Base-by-base conservation (phyloP, 2,888 invertebrate species). In the Agriotes lineatus region DNA sequence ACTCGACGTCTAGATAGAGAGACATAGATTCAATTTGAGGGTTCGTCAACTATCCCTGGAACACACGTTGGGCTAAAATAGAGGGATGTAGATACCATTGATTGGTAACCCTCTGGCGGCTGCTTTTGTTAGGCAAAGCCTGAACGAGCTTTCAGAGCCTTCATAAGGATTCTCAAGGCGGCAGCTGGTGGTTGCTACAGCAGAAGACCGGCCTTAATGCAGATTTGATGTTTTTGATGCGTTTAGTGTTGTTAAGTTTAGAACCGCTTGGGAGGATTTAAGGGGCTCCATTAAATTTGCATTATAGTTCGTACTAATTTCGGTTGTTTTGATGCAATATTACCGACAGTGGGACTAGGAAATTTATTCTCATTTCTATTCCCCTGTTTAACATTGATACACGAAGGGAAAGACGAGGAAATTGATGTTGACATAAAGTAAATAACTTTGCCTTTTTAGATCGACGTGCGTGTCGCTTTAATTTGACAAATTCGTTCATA, bases 101-200 rank as follows among this genome's bases (percentile, higher is more conserved):
- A 62, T 62, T 62, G 35, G 50, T 25, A 42, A 52, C 37, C 52
- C 52, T 42, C 52, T 42, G 48, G 50, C 50, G 39, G 22, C 22
- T 35, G 52, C 61, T 62, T 52, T 62, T 62, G 61, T 61, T 61
- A 62, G 25, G 18, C 52, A 20, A 22, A 35, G 30, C 39, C 39
- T 20, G 20, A 39, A 52, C 61, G 52, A 39, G 50, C 50, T 52
- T 62, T 62, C 52, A 62, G 50, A 62, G 52, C 52, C 37, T 48
- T 62, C 61, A 50, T 50, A 39, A 42, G 48, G 52, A 39, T 50
- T 44, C 59, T 48, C 45, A 60, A 60, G 39, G 22, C 61, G 37
- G 37, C 19, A 35, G 33, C 33, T 45, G 45, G 2, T 10, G 19
- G 52, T 30, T 50, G 20, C 42, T 30, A 35, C 22, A 1, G 0